Percentiles rank a stretch among this genome's conserved stretches.
Evolutionary conservation across 1,140 invertebrate genomes (phyloP).

Genomic region (Anadara kagoshimensis): DNA sequence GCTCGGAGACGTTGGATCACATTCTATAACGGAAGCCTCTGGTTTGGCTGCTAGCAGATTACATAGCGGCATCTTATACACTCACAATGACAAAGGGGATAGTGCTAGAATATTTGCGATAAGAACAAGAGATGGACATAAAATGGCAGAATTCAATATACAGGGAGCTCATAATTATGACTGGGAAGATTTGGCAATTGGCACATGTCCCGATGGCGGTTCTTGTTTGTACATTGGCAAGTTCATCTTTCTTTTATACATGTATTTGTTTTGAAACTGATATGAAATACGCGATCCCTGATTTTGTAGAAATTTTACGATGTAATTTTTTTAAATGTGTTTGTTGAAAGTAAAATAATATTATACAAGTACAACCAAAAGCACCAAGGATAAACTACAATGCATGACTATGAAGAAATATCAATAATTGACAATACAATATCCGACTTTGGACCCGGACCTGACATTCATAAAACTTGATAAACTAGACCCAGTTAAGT

Average conservation of each 20-base stretch:
- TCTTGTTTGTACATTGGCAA: slow-evolving; percentile 45
- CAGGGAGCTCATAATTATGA: slow-evolving; percentile 37
- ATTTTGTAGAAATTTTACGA: neutral
- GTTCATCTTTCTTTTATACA: neutral
- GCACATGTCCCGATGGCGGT: slow-evolving; percentile 28
- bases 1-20: neutral
- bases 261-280: neutral
- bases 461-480: too few species aligned
- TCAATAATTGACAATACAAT: too few species aligned
- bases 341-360: too few species aligned
- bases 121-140: slow-evolving; percentile 11
- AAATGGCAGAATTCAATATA: slow-evolving; percentile 27
- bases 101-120: slow-evolving; percentile 39
- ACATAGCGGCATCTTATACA: slow-evolving; percentile 44
- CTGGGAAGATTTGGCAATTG: slow-evolving; percentile 51
- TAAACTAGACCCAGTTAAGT: too few species aligned
- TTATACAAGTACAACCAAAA: too few species aligned
- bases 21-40: slow-evolving; percentile 39
- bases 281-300: neutral
- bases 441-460: too few species aligned
- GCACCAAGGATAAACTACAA: too few species aligned
- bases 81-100: slow-evolving; percentile 48
- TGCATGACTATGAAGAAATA: too few species aligned
- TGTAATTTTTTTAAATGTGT: too few species aligned
- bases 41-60: slow-evolving; percentile 50